phyloP scores from a whole-genome alignment of 1,140 invertebrate genomes.

The Plectrocnemia conspersa region DNA sequence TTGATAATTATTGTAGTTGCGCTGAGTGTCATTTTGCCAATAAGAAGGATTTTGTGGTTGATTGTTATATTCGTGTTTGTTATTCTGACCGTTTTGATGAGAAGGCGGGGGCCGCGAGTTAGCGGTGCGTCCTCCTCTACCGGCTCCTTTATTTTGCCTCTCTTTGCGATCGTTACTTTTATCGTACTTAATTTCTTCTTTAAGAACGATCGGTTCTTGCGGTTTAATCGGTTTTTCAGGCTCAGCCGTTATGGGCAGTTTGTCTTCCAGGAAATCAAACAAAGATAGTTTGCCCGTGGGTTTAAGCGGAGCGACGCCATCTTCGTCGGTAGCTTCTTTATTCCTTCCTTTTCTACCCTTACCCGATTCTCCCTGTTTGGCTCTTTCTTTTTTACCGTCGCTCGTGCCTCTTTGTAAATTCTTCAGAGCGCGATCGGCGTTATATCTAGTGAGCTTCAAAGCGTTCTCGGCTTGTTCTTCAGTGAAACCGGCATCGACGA shows the following conservation, averaged over 20 bases:
- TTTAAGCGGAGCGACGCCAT: slow-evolving; percentile 58
- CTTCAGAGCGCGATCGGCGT: slow-evolving; percentile 67
- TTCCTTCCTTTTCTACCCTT: slow-evolving; percentile 52
- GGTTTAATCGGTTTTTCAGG: slow-evolving; percentile 38
- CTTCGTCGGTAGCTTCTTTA: slow-evolving; percentile 54
- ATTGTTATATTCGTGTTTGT: slow-evolving; percentile 21
- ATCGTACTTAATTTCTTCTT: slow-evolving; percentile 29
- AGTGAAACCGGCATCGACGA: slow-evolving; percentile 74
- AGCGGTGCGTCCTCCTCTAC: slow-evolving; percentile 22
- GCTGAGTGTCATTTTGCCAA: slow-evolving; percentile 26
- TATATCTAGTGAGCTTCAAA: slow-evolving; percentile 65
- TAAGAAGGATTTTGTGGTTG: slow-evolving; percentile 19
- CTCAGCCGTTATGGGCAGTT: slow-evolving; percentile 61
- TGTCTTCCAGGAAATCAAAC: slow-evolving; percentile 83
- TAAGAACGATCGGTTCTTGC: slow-evolving; percentile 15
- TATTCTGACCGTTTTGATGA: slow-evolving; percentile 3
- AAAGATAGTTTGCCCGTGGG: slow-evolving; percentile 79
- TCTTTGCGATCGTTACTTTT: slow-evolving; percentile 22
- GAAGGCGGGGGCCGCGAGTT: not conserved
- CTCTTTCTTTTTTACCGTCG: slow-evolving; percentile 45
- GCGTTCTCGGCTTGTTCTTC: slow-evolving; percentile 73
- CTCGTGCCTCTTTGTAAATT: slow-evolving; percentile 58
- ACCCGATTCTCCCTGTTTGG: slow-evolving; percentile 41
- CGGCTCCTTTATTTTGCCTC: slow-evolving; percentile 18
- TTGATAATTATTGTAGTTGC: slow-evolving; percentile 29